phyloP scores from a whole-genome alignment of 2,888 invertebrate species.

The Carcina quercana region DNA sequence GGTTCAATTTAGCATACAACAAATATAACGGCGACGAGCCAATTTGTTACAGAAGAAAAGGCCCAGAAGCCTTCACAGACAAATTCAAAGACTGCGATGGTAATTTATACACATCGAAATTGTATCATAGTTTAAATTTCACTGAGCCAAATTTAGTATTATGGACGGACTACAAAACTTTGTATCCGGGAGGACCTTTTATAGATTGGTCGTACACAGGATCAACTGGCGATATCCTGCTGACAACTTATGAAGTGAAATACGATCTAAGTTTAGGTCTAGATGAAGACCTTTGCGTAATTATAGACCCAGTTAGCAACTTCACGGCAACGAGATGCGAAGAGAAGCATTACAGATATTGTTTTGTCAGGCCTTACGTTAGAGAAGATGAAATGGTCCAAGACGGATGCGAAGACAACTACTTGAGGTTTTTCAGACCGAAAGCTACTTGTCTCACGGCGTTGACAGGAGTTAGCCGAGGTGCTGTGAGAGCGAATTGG shows the following conservation, averaged over 20 bases:
- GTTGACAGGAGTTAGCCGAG: conserved; percentile 34
- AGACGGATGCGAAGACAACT: conserved; percentile 37
- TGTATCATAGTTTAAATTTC: conserved; percentile 39
- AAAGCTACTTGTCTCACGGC: conserved; percentile 43
- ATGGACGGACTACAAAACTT: conserved; percentile 59
- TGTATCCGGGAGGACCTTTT: conserved; percentile 58
- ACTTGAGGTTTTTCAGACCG: conserved; percentile 46
- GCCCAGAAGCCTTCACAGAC: conserved; percentile 47
- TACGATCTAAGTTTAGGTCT: conserved; percentile 23
- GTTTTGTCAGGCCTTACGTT: conserved; percentile 46
- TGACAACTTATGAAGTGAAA: conserved; percentile 33
- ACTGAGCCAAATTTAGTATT: conserved; percentile 32
- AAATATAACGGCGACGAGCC: conserved; percentile 23
- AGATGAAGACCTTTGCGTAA: conserved; percentile 47
- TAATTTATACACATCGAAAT: conserved; percentile 43
- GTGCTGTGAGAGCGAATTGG: conserved; percentile 55
- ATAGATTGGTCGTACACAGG: conserved; percentile 51
- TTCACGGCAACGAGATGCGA: conserved; percentile 47
- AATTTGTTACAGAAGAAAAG: conserved; percentile 52
- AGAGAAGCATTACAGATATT: conserved; percentile 50
- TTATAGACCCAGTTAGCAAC: conserved; percentile 38
- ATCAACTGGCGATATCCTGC: conserved; percentile 33
- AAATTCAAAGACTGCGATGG: conserved; percentile 51
- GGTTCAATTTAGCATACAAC: conserved; percentile 37
- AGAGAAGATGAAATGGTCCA: conserved; percentile 24